Evolutionary conservation across 2,113 vertebrate species (phyloP).

Genomic region (Crotophaga sulcirostris): DNA sequence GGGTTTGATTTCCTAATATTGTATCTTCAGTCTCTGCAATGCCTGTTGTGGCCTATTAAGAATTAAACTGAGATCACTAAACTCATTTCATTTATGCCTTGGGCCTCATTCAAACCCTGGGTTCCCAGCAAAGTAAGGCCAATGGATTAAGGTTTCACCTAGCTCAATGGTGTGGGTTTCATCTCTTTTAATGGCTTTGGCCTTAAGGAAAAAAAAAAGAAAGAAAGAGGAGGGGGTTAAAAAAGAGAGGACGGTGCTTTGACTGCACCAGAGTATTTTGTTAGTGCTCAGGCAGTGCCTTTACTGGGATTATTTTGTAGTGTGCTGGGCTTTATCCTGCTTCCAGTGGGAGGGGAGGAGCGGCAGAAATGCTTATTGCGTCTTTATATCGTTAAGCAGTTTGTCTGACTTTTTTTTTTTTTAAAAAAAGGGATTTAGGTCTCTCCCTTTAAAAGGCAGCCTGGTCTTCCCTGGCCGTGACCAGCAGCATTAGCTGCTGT

Average conservation of each 20-base stretch:
- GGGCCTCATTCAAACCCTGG: constrained; percentile 72
- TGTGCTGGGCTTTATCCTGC: constrained; percentile 70
- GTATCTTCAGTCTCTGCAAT: constrained; percentile 52
- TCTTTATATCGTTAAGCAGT: constrained; percentile 51
- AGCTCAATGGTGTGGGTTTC: constrained; percentile 66
- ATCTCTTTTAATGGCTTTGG: constrained; percentile 76
- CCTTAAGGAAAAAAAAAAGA: constrained; percentile 46
- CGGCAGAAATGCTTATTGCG: constrained; percentile 42
- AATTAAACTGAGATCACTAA: constrained; percentile 74
- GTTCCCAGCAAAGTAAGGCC: constrained; percentile 71
- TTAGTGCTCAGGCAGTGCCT: constrained; percentile 54
- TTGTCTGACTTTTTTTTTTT: constrained; percentile 30
- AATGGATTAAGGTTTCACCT: constrained; percentile 65
- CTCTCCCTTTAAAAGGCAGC: constrained; percentile 42
- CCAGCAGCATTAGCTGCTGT: constrained; percentile 76
- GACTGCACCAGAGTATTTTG: constrained; percentile 62
- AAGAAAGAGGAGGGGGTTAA: neutral
- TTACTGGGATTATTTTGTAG: constrained; percentile 74
- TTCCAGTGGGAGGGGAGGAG: constrained; percentile 59
- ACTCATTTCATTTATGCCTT: constrained; percentile 73
- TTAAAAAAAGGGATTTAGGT: neutral
- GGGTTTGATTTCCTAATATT: constrained; percentile 55
- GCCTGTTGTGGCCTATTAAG: constrained; percentile 70
- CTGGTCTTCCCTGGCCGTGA: constrained; percentile 12
- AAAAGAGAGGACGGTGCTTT: neutral